Conservation (phyloP, 2,888 invertebrate species). For the Bhutanitis thaidina region DNA sequence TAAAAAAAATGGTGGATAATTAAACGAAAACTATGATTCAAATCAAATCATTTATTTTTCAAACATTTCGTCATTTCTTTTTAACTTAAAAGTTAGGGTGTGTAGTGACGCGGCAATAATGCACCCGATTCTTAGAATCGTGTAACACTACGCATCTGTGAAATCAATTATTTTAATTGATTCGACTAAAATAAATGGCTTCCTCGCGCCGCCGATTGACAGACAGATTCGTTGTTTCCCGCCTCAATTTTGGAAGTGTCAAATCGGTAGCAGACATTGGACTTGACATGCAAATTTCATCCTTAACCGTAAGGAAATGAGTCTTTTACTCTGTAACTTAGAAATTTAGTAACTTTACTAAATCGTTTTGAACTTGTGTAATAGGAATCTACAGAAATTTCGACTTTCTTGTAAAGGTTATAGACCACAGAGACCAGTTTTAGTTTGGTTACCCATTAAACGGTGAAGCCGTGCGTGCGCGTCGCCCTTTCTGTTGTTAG, state of each 20-base stretch:
- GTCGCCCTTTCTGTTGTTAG: conserved; percentile 52
- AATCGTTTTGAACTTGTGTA: not conserved
- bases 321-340: not conserved
- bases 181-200: conserved; percentile 71
- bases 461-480: conserved; percentile 23
- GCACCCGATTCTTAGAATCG: conserved; percentile 30
- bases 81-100: no score
- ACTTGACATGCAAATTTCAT: conserved; percentile 1
- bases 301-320: conserved; percentile 1
- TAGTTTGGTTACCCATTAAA: not conserved
- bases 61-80: not conserved
- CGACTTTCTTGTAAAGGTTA: conserved; percentile 9
- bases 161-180: conserved; percentile 76
- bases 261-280: conserved; percentile 30
- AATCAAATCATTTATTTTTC: no score
- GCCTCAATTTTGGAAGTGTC: conserved; percentile 42
- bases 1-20: no score
- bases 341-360: not conserved
- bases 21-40: no score
- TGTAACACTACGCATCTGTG: conserved; percentile 47
- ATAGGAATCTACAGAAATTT: conserved; percentile 8
- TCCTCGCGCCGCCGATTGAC: conserved; percentile 59
- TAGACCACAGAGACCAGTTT: conserved; percentile 17
- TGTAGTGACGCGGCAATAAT: conserved; percentile 31
- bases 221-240: conserved; percentile 58